A percentile compares a stretch with the other conserved stretches of the same genome.
These are phyloP conservation scores for Bhutanitis thaidina DNA, from an alignment of 2,888 invertebrate genomes.

Conservation along the genomic window DNA sequence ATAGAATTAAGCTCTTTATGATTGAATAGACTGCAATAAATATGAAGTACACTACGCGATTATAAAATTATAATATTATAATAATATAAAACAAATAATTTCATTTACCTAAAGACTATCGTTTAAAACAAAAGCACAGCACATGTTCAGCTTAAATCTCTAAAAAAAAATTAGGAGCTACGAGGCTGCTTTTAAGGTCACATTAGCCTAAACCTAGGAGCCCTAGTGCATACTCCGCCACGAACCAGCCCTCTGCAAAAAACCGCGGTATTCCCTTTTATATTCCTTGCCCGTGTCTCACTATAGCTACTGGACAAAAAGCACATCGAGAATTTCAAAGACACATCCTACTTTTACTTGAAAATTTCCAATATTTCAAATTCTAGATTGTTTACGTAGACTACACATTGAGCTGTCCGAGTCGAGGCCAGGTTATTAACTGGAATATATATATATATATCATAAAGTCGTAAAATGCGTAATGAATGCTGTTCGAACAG, in stretches of 20 bases:
- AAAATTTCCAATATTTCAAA: constrained; percentile 52
- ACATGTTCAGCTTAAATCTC: constrained; percentile 77
- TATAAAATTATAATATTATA: constrained; percentile 54
- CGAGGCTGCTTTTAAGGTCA: constrained; percentile 54
- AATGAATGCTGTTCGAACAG: constrained; percentile 49
- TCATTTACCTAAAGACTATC: constrained; percentile 71
- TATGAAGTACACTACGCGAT: constrained; percentile 57
- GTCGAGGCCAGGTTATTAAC: constrained; percentile 55
- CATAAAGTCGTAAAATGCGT: constrained; percentile 45
- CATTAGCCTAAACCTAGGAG: constrained; percentile 69
- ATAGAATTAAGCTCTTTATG: constrained; percentile 58
- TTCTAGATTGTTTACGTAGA: constrained; percentile 45
- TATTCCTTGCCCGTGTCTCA: constrained; percentile 40
- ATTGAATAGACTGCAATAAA: constrained; percentile 72
- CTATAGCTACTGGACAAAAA: constrained; percentile 68
- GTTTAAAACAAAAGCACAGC: constrained; percentile 79
- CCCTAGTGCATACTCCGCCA: constrained; percentile 56
- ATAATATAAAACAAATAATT: constrained; percentile 64
- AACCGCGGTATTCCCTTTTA: constrained; percentile 10
- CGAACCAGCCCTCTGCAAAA: constrained; percentile 34
- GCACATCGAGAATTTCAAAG: constrained; percentile 76
- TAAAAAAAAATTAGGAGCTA: constrained; percentile 69
- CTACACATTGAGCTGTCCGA: constrained; percentile 76
- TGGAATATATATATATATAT: constrained; percentile 1
- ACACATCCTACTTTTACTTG: constrained; percentile 69